Conservation (phyloP, 2,797 vertebrate species). For the Pelobates cultripes region DNA sequence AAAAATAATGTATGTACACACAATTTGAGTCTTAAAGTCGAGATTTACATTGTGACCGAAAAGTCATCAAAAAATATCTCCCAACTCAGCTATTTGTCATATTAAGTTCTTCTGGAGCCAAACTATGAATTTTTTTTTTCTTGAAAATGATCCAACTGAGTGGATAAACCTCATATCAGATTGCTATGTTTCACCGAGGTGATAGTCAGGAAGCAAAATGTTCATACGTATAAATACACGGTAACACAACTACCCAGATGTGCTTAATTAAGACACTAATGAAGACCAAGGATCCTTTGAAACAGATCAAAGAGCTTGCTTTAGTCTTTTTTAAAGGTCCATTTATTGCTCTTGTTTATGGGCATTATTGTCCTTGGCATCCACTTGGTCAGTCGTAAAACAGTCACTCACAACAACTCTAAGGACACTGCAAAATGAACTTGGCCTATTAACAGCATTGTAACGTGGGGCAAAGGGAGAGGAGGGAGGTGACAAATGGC, state of each 20-base stretch:
- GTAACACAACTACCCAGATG: conserved; percentile 19
- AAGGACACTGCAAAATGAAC: conserved; percentile 38
- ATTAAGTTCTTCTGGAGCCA: too few relatives aligned
- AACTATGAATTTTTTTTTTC: too few relatives aligned
- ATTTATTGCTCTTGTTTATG: conserved; percentile 39
- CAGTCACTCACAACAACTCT: conserved; percentile 29
- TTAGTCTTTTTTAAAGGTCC: conserved; percentile 33
- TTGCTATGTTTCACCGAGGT: not conserved
- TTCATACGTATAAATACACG: not conserved
- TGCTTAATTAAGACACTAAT: conserved; percentile 29
- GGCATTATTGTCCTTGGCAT: conserved; percentile 34
- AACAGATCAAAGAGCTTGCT: conserved; percentile 44
- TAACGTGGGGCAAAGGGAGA: conserved; percentile 29
- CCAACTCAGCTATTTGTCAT: too few relatives aligned
- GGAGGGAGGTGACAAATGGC: conserved; percentile 37
- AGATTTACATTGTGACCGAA: too few relatives aligned
- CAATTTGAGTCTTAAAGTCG: too few relatives aligned
- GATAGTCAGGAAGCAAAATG: not conserved
- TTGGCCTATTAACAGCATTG: conserved; percentile 40
- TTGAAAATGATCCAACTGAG: too few relatives aligned
- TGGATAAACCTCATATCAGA: too few relatives aligned
- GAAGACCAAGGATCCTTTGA: conserved; percentile 35
- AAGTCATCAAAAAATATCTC: too few relatives aligned
- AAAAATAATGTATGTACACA: too few relatives aligned
- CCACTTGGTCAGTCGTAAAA: conserved; percentile 44